phyloP scores from a whole-genome alignment of 92 coral and sea anemone species.

The Heteractis magnifica region DNA sequence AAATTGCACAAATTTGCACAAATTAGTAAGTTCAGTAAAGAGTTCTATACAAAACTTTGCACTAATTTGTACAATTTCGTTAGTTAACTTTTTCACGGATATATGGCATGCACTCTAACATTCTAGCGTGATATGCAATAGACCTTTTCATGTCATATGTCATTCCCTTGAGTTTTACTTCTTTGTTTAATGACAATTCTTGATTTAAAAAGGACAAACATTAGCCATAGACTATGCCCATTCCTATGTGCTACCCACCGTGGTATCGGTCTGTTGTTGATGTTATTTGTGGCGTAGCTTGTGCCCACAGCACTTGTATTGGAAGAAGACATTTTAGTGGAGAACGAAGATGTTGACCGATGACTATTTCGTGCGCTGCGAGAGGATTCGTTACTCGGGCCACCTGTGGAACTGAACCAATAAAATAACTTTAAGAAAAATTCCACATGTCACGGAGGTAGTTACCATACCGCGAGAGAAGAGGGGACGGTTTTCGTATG shows the following conservation, averaged over 20 bases:
- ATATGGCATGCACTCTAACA: too few relatives aligned
- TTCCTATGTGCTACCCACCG: constrained; percentile 32
- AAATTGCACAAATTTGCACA: too few relatives aligned
- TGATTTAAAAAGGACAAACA: background rate
- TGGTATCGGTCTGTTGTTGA: background rate
- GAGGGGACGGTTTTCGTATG: too few relatives aligned
- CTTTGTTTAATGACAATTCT: too few relatives aligned
- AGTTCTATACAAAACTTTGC: too few relatives aligned
- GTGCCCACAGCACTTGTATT: background rate
- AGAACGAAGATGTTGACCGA: constrained; percentile 31
- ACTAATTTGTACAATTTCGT: too few relatives aligned
- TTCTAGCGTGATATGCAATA: too few relatives aligned
- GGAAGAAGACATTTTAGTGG: constrained; percentile 31
- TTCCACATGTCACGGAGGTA: background rate
- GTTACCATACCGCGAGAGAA: too few relatives aligned
- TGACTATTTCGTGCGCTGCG: constrained; percentile 39
- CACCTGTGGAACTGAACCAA: constrained; percentile 34
- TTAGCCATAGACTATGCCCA: background rate
- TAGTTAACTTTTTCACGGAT: too few relatives aligned
- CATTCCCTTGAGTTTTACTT: too few relatives aligned
- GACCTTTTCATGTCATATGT: too few relatives aligned
- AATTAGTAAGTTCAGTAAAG: too few relatives aligned
- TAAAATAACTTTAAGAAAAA: background rate
- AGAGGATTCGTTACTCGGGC: constrained; percentile 47
- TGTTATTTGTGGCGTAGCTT: constrained; percentile 4